Percentiles rank a stretch among this genome's conserved stretches.
phyloP scores from a whole-genome alignment of 2,113 vertebrate genomes.

The Psittacus erithacus region DNA sequence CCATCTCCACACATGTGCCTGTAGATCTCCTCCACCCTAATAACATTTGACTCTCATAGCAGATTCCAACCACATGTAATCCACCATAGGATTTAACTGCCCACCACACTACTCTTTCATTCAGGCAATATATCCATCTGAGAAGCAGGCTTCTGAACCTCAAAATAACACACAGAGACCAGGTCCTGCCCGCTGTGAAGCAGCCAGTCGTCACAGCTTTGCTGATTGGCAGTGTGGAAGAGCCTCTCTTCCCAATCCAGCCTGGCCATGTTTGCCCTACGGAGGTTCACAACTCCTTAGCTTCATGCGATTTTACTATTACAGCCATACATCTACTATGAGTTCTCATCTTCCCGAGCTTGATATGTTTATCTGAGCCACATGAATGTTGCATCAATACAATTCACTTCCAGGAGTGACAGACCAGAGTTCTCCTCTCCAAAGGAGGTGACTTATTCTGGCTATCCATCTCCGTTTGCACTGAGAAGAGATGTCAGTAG shows the following conservation, averaged over 20 bases:
- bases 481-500: accelerated
- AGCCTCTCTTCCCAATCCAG: neutral
- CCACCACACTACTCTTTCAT: neutral
- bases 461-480: neutral
- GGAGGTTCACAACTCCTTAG: neutral
- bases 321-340: neutral
- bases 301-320: neutral
- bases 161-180: neutral
- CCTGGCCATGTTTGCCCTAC: neutral
- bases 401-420: neutral
- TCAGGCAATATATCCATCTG: neutral
- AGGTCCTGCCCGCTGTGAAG: neutral
- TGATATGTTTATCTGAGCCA: neutral
- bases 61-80: neutral
- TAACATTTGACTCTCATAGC: neutral
- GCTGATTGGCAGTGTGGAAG: neutral
- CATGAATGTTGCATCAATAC: accelerated
- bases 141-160: neutral
- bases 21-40: neutral
- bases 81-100: neutral
- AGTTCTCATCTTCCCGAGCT: neutral
- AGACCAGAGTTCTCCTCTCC: neutral
- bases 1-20: neutral
- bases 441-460: neutral
- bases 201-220: no score